Conservation (phyloP, 2,888 invertebrate species). For the Rutpela maculata region DNA sequence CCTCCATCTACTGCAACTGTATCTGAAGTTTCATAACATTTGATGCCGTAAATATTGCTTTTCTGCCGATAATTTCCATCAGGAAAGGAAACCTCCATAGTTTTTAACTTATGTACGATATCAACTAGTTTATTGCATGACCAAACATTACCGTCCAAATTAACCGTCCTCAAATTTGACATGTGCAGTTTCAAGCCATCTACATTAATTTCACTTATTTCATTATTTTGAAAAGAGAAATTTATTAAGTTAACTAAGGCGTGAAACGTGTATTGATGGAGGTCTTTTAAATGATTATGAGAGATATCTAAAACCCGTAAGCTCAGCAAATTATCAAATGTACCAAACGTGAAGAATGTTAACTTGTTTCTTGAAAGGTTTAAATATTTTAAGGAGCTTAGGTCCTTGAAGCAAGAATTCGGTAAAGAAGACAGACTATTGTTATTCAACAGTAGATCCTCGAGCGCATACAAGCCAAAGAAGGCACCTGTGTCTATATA, state of each 20-base stretch:
- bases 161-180: neutral
- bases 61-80: conserved; percentile 18
- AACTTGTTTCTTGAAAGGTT: conserved; percentile 39
- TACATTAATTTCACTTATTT: conserved; percentile 35
- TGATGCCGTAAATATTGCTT: conserved; percentile 35
- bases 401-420: conserved; percentile 29
- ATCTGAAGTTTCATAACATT: conserved; percentile 21
- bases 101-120: conserved; percentile 12
- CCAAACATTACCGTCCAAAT: conserved; percentile 24
- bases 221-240: conserved; percentile 27
- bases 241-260: conserved; percentile 4
- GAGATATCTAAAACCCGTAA: conserved; percentile 32
- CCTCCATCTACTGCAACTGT: neutral
- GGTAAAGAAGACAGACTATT: conserved; percentile 36
- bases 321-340: conserved; percentile 34
- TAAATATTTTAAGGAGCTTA: conserved; percentile 14
- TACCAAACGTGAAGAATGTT: conserved; percentile 33
- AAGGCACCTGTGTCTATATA: conserved; percentile 8
- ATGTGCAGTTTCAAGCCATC: neutral
- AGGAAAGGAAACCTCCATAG: neutral
- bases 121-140: conserved; percentile 25
- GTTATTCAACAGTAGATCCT: conserved; percentile 19
- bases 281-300: conserved; percentile 12
- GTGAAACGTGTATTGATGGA: conserved; percentile 29
- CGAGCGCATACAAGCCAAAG: conserved; percentile 1